Evolutionary conservation across 2,113 vertebrate species (phyloP).

Genomic region (Nansenia antarctica): DNA sequence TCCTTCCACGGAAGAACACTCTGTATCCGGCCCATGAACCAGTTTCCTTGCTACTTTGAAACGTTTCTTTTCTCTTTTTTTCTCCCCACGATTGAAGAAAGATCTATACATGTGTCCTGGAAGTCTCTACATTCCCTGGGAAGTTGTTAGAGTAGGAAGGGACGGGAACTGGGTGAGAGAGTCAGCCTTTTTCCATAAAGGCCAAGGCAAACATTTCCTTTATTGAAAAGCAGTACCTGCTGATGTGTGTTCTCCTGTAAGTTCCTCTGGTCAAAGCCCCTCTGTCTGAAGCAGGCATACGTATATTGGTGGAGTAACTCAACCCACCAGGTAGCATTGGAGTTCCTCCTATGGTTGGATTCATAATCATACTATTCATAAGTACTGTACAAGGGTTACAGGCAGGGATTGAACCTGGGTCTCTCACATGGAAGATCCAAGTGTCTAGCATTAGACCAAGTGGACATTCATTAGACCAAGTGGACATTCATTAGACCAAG

Average conservation of each 20-base stretch:
- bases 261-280: too few species aligned
- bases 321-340: not conserved
- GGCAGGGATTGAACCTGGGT: too few species aligned
- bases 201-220: conserved; percentile 68
- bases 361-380: conserved; percentile 46
- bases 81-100: conserved; percentile 25
- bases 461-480: too few species aligned
- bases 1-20: conserved; percentile 53
- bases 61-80: not conserved
- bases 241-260: conserved; percentile 44
- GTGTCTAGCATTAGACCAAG: too few species aligned
- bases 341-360: conserved; percentile 38
- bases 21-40: conserved; percentile 49
- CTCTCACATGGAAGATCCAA: too few species aligned
- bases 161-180: conserved; percentile 32
- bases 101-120: conserved; percentile 56
- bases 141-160: conserved; percentile 60
- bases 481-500: too few species aligned
- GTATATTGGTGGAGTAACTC: conserved; percentile 46
- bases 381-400: too few species aligned
- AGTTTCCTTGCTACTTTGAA: conserved; percentile 22
- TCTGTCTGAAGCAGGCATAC: too few species aligned
- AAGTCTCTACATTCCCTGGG: conserved; percentile 48
- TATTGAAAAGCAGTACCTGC: conserved; percentile 66
- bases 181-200: conserved; percentile 40